These are phyloP conservation scores for Lissonota sp. DNA, from an alignment of 2,888 invertebrate genomes.

Conservation along the genomic window DNA sequence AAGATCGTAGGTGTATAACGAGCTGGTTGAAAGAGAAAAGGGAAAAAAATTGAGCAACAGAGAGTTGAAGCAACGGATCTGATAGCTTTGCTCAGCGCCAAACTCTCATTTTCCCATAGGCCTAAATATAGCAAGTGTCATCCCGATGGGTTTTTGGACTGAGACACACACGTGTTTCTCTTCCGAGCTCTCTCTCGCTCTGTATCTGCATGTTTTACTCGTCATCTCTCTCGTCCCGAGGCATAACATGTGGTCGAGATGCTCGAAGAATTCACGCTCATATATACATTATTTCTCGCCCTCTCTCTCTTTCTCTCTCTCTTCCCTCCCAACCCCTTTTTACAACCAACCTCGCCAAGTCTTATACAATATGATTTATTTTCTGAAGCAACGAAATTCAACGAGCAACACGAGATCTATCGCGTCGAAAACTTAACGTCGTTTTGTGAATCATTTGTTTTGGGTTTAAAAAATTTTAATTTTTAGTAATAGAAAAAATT, in stretches of 20 bases:
- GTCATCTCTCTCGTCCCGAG: too few relatives aligned
- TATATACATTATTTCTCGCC: slow-evolving; percentile 8
- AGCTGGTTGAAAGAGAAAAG: background rate
- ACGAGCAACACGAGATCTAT: slow-evolving; percentile 40
- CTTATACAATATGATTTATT: slow-evolving; percentile 76
- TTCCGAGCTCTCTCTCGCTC: slow-evolving; percentile 34
- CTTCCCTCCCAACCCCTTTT: background rate
- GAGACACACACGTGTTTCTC: slow-evolving; percentile 77
- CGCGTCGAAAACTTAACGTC: too few relatives aligned
- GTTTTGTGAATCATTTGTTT: too few relatives aligned
- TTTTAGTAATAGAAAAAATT: background rate
- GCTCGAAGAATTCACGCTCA: background rate
- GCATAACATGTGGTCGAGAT: background rate
- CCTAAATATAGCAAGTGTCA: slow-evolving; percentile 82
- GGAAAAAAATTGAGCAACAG: slow-evolving; percentile 8
- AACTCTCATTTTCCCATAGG: slow-evolving; percentile 81
- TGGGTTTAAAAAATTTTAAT: background rate
- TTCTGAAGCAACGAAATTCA: slow-evolving; percentile 66
- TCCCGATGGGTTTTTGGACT: slow-evolving; percentile 70
- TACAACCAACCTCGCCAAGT: slow-evolving; percentile 44
- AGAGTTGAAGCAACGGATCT: slow-evolving; percentile 18
- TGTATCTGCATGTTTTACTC: background rate
- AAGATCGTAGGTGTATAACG: slow-evolving; percentile 52
- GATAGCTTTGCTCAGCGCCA: slow-evolving; percentile 54
- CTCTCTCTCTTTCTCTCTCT: background rate